A percentile compares a stretch with the other conserved stretches of the same genome.
Conservation (phyloP, 2,797 vertebrate species). For the Acanthurus tractus region DNA sequence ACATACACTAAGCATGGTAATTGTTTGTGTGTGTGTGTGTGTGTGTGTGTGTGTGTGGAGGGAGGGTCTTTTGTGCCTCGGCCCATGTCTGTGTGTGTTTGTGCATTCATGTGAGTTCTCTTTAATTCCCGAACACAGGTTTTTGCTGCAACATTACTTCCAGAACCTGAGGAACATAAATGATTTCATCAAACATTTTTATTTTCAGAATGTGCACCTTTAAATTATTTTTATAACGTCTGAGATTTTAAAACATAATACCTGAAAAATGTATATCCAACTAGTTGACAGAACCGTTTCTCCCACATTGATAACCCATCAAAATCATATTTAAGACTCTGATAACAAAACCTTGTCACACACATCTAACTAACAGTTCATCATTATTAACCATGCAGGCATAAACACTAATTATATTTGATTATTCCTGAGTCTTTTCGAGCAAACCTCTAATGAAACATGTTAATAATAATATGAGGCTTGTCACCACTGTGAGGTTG, state of each 20-base stretch:
- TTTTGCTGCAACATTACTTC: neutral
- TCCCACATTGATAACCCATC: neutral
- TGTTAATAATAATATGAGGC: too few species aligned
- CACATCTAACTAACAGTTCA: neutral
- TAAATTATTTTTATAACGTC: conserved; percentile 13
- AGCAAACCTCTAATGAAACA: neutral
- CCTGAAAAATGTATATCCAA: too few species aligned
- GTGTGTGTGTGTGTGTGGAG: neutral
- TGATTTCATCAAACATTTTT: neutral
- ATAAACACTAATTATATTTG: neutral
- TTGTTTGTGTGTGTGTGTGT: conserved; percentile 16
- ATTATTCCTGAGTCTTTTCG: neutral
- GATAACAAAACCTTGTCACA: neutral
- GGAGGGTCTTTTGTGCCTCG: conserved; percentile 26
- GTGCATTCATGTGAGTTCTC: conserved; percentile 25
- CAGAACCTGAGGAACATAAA: conserved; percentile 2
- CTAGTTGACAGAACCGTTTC: too few species aligned
- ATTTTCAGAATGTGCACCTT: conserved; percentile 5
- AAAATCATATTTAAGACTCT: neutral
- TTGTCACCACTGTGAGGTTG: neutral
- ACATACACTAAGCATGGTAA: conserved; percentile 27
- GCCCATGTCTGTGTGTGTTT: conserved; percentile 28
- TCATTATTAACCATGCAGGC: neutral
- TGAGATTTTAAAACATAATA: neutral
- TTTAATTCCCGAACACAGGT: conserved; percentile 17